Evolutionary conservation across 2,113 vertebrate genomes (phyloP), one percentile per base, ranked within the genome.

Genomic region (Poecile atricapillus): DNA sequence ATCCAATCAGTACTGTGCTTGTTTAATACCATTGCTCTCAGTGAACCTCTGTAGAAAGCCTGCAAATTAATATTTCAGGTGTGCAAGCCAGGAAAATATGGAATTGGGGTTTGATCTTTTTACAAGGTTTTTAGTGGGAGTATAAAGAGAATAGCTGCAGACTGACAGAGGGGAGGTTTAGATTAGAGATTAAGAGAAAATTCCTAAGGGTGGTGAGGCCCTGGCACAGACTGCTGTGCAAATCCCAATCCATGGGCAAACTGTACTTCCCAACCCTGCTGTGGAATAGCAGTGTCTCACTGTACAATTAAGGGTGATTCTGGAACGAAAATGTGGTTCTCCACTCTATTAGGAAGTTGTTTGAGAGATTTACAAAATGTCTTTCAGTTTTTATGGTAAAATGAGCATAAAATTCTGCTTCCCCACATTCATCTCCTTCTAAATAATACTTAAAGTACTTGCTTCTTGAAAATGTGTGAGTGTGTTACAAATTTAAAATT

Each of bases 331-430:
- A 80, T 67, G 24, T 31, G 31, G 6, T n/a, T 82, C 79, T 80
- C 27, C 50, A 53, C 49, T 49, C 37, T 62, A 9, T 80, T 86
- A 39, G 20, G 50, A 88, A 78, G 47, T 41, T 68, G 10, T 77
- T 46, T 83, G 83, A 92, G 44, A 90, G 33, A 80, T 74, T 70
- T 83, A 63, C 15, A 80, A 63, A 86, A 63, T 37, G 4, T 71
- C 37, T 13, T 89, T 70, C 3, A 0, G 2, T 77, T 74, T 93
- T 90, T 83, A 74, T 69, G 63, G 52, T 53, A 50, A 86, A 94
- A 95, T 56, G 41, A 94, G 85, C 82, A 87, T 74, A 83, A 95
- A 93, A 93, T 79, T 87, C 27, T 90, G 30, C n/a, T 88, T 76
- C 39, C 64, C 19, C 35, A 31, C 4, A 55, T 21, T 81, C 56